Base-by-base conservation (phyloP, 92 coral and sea anemone genomes). In the Heliopora coerulea region DNA sequence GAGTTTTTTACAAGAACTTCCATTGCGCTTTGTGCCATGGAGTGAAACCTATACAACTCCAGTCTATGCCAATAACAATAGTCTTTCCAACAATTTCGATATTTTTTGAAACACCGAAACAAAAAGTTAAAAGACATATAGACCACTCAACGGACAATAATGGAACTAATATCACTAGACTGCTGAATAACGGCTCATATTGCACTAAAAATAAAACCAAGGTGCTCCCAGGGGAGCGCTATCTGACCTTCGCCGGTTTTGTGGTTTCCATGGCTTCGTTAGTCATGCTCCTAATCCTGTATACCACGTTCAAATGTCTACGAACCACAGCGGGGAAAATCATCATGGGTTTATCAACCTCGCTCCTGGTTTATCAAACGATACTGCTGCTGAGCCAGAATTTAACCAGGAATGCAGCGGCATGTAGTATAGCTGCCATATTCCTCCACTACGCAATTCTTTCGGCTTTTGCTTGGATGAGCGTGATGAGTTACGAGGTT, bases 271-370 rank as follows among this genome's bases (percentile, higher is more conserved):
- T 83, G 54, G 34, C 58, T 4, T 63, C 79, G 0, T 31, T 88
- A n/a, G 26, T 84, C 21, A 46, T 84, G 0, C 84, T 88, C 13
- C 80, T 84, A 5, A 63, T 50, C 3, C 63, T 83, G 12, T 88
- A 88, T 59, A 60, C 73, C 20, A 14, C 62, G 15, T 15, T 48
- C 20, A 31, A 65, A 19, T 84, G 78, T 34, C 85, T 88, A 5
- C 68, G 89, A 31, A 88, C 86, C 6, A 68, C 84, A 11, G 89
- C 92, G 20, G 92, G 92, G 23, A 88, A 78, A 40, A 72, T 73
- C 17, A 82, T 88, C 37, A 81, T 88, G 66, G 75, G 81, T 24
- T 72, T 88, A 37, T 59, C 92, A 20, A 59, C 70, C 57, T 60
- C 89, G 8, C 49, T 84, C 54, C 50, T 88, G 35, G 39, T 74